Base-by-base conservation (phyloP, 1,140 invertebrate genomes). In the Drosophila setifemur region DNA sequence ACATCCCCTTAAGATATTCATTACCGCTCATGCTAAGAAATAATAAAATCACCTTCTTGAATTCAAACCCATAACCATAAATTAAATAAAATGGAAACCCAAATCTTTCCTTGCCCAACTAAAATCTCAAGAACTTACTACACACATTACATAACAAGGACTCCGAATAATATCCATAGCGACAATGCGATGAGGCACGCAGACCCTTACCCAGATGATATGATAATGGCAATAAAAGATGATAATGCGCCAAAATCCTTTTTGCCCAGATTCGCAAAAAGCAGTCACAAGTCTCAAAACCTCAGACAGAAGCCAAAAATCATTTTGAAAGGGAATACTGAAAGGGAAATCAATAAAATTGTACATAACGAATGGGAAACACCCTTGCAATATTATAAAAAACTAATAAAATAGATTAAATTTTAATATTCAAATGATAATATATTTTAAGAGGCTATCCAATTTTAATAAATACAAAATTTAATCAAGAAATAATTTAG, bases 211-310 rank as follows among this genome's bases (percentile, higher is more conserved):
- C 33, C 54, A 71, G 47, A 72, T 71, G 68, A 61, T 72, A 72
- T 72, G 69, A 63, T 72, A 72, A 72, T 72, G 69, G 69, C 68
- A 63, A 72, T 72, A 72, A 72, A 72, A 72, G 69, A 76, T 73
- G 74, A 79, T 83, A 83, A 83, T 83, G 74, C 57, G 81, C 70
- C 50, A 40, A 49, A 83, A 83, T 83, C 74, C 79, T 85, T 83
- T 79, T 70, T 57, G 54, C 11, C 64, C 74, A 83, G 79, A 83
- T 83, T 83, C 74, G 70, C 73, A 77, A 78, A 70, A 57, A 73
- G 48, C 69, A 78, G 79, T 50, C 35, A 45, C n/a, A 31, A 26
- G 31, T 28, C 28, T 33, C 18, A 54, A n/a, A 23, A 39, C 29
- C 47, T 16, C 52, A 55, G 40, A 40, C 50, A 40, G 23, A 64